Conservation (phyloP, 1,140 invertebrate genomes). For the Scaptomyza pallida region DNA sequence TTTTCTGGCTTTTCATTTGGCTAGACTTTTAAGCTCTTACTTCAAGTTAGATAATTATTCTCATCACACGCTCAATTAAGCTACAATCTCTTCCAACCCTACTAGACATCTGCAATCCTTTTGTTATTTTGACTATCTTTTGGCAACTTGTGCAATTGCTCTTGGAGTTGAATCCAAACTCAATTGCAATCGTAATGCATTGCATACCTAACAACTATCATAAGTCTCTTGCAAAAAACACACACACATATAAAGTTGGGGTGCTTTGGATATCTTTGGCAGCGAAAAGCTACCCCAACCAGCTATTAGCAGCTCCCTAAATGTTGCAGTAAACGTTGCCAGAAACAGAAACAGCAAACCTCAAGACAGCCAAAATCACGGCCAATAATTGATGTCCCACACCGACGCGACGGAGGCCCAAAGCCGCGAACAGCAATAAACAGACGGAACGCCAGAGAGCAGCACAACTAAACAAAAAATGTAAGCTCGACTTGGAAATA, state of each 20-base stretch:
- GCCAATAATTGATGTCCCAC: constrained; percentile 68
- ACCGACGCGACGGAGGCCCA: constrained; percentile 27
- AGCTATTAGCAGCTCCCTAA: constrained; percentile 34
- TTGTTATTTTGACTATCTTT: not conserved
- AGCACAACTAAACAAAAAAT: constrained; percentile 9
- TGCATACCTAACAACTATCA: constrained; percentile 23
- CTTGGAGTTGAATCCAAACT: not conserved
- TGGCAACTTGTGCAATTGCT: constrained; percentile 4
- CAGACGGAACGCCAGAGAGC: constrained; percentile 27
- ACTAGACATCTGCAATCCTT: not conserved
- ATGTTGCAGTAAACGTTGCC: constrained; percentile 19
- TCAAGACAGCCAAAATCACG: constrained; percentile 61
- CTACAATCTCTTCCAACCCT: not conserved
- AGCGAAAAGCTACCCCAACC: not conserved
- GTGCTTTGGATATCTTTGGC: constrained; percentile 21
- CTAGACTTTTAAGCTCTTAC: not conserved
- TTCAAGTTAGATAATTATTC: not conserved
- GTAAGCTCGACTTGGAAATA: not conserved
- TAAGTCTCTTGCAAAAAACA: constrained; percentile 21
- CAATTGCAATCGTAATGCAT: constrained; percentile 1
- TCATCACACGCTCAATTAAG: not conserved
- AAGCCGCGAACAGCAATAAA: constrained; percentile 71
- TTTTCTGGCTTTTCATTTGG: too few relatives aligned
- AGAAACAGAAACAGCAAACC: constrained; percentile 38
- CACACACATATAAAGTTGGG: not conserved